Percentiles rank a stretch among this genome's conserved stretches.
phyloP scores from a whole-genome alignment of 2,888 invertebrate genomes.

The Mythimna lalbum region DNA sequence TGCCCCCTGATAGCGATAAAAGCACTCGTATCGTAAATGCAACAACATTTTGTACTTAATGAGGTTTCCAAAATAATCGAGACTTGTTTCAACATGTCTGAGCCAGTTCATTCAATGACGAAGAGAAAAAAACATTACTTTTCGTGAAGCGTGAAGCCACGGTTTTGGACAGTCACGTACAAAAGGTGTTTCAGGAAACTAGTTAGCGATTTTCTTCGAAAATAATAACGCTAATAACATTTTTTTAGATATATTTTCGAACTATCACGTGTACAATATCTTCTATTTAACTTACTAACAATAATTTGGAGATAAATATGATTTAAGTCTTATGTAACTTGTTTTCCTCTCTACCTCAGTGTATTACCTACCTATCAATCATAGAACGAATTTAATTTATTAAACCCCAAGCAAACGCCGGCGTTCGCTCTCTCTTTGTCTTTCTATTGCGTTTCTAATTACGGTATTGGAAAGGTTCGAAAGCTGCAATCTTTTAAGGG shows the following conservation, averaged over 20 bases:
- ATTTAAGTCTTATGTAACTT: no score
- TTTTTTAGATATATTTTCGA: not conserved
- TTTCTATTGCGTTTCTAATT: no score
- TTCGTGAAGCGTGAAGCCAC: conserved; percentile 35
- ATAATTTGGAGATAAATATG: not conserved
- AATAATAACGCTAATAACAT: no score
- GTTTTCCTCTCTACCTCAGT: no score
- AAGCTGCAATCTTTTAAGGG: no score
- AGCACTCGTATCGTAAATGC: conserved; percentile 29
- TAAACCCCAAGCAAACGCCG: no score
- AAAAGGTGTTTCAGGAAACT: not conserved
- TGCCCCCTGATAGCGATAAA: conserved; percentile 41
- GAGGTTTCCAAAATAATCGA: conserved; percentile 43
- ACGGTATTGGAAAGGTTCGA: no score
- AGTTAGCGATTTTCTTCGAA: not conserved
- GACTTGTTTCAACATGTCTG: conserved; percentile 55
- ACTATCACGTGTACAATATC: not conserved
- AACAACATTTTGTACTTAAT: conserved; percentile 17
- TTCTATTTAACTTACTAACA: not conserved
- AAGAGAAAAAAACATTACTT: conserved; percentile 26
- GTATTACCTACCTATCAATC: no score
- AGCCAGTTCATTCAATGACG: conserved; percentile 46
- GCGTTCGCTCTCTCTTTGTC: no score
- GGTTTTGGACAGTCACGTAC: conserved; percentile 13
- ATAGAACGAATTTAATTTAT: no score